Evolutionary conservation across 2,888 invertebrate species (phyloP), one percentile per base, ranked within the genome.

Genomic region (Adineta ricciae): DNA sequence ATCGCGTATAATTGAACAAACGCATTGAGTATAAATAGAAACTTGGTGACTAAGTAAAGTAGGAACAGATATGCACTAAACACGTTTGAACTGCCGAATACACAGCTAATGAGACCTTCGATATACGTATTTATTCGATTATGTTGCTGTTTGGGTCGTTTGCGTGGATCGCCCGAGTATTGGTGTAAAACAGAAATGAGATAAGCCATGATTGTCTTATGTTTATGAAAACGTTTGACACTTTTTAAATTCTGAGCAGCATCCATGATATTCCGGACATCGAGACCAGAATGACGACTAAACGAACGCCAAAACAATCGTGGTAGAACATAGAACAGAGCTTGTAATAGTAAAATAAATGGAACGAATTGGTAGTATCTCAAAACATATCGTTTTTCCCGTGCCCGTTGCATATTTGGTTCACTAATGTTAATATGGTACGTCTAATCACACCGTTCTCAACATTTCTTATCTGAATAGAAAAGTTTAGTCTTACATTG

Each of bases 401-500:
- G 64, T 32, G 64, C 64, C 16, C 64, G 64, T 32, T 64, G 64
- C 16, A 64, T 64, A 32, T 64, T 27, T 32, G 64, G 64, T 32
- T 64, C 64, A 64, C 64, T 64, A 5, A 64, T 64, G 14, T 64
- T 64, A 27, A 64, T 64, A 64, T 64, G 64, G 16, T 64, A 64
- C 4, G 64, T 64, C 64, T 64, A 64, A 64, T 64, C 1, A 64
- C 16, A 64, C 32, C 27, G 11, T 46, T 8, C 5, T 46, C 46
- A 46, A 46, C 5, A 46, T 8, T 46, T 46, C 5, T 46, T 46
- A n/a, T n/a, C n/a, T n/a, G n/a, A n/a, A n/a, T n/a, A n/a, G n/a
- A n/a, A n/a, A n/a, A n/a, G n/a, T n/a, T n/a, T 27, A 27, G 11
- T 64, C 64, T 64, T 64, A 64, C 64, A 86, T 87, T 88, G 46